Base-by-base conservation (phyloP, 2,888 invertebrate species). In the Parthenolecanium corni region DNA sequence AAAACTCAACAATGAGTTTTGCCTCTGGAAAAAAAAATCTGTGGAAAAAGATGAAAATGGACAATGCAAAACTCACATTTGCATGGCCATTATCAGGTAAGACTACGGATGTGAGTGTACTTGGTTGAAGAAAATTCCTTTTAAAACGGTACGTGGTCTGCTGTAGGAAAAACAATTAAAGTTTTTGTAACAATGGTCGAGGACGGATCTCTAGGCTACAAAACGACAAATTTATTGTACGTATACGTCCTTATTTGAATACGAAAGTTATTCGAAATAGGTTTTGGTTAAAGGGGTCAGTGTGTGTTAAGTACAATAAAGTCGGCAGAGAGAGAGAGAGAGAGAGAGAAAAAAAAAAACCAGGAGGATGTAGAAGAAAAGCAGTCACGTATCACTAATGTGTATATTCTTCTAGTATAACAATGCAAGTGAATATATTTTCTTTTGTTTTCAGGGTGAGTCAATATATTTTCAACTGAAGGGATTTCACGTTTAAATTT, bases 351-450 rank as follows among this genome's bases (percentile, higher is more conserved):
- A 49, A 49, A 49, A 49, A 61, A 47, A 47, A 47, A 38, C 47
- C 47, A 58, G 58, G 47, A 47, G 61, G 38, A 61, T 49, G 38
- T 16, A 36, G 38, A 61, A 49, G 49, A 61, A 61, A 51, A 61
- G 61, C 61, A 61, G 49, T 51, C 51, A 61, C 47, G 61, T 61
- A 49, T 49, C 38, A 61, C 49, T 61, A 61, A 61, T 61, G 61
- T 51, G n/a, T n/a, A n/a, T 46, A 46, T 57, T 46, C 57, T 53
- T 52, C 36, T 40, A 24, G 54, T 54, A 38, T 38, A 21, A 31
- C 44, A 9, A 16, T 44, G 5, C 2, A 54, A 21, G 20, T 16
- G 24, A 24, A 23, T 54, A 54, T 42, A 16, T 54, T 54, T 44
- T 54, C 54, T 54, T 40, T 52, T 42, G 31, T 18, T 38, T 38